Percentiles rank a stretch among this genome's conserved stretches.
phyloP scores from a whole-genome alignment of 2,113 vertebrate species.

The Thalassoma bifasciatum region DNA sequence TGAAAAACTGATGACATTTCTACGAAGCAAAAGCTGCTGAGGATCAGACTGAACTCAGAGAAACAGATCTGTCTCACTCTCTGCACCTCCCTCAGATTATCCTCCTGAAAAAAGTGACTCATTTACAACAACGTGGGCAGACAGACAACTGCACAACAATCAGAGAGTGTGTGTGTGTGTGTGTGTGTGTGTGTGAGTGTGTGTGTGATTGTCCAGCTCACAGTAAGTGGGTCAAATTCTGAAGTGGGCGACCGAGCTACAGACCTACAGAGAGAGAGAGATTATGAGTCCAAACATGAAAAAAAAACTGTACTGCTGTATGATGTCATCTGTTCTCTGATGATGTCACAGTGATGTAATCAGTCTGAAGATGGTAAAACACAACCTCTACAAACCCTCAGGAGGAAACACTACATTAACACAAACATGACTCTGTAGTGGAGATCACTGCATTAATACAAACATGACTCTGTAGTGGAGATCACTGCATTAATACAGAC shows the following conservation, averaged over 20 bases:
- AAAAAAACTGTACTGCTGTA: background rate
- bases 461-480: too few species aligned
- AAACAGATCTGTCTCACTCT: background rate
- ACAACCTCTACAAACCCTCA: too few species aligned
- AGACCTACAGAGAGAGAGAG: background rate
- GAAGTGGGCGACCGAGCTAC: background rate
- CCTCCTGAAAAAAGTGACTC: background rate
- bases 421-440: too few species aligned
- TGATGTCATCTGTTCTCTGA: background rate
- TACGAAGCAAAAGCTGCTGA: slow-evolving; percentile 22
- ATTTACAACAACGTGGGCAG: background rate
- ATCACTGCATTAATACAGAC: too few species aligned
- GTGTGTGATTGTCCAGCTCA: background rate
- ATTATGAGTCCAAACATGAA: background rate
- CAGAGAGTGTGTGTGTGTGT: slow-evolving; percentile 1
- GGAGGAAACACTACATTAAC: too few species aligned
- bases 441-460: too few species aligned
- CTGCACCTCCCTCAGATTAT: background rate
- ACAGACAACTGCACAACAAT: background rate
- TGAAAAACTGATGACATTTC: slow-evolving; percentile 49
- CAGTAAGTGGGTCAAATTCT: slow-evolving; percentile 27
- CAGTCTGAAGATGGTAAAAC: too few species aligned
- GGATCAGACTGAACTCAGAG: slow-evolving; percentile 3
- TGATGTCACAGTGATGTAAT: background rate
- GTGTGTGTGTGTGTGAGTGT: background rate